These are phyloP conservation scores for Rhorus exstirpatorius DNA, from an alignment of 2,888 invertebrate genomes.

Conservation along the genomic window DNA sequence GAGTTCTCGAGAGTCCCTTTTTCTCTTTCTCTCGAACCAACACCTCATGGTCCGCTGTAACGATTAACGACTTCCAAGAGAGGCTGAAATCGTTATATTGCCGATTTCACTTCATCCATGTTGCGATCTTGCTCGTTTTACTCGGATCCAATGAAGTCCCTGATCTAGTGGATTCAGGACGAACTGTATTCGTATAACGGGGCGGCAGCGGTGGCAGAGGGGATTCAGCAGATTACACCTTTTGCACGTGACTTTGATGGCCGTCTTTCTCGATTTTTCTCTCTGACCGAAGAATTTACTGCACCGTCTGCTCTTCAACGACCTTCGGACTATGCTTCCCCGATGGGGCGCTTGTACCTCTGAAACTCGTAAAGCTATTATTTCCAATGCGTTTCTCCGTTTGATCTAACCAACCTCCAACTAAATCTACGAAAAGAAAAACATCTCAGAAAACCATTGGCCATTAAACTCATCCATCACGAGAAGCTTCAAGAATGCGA, in stretches of 20 bases:
- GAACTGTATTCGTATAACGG: conserved; percentile 67
- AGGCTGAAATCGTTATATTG: conserved; percentile 63
- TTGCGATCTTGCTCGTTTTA: conserved; percentile 23
- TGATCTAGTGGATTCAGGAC: conserved; percentile 3
- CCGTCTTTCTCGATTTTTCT: conserved; percentile 50
- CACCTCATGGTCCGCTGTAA: conserved; percentile 51
- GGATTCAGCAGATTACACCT: conserved; percentile 55
- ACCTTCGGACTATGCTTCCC: conserved; percentile 57
- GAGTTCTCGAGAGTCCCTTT: conserved; percentile 61
- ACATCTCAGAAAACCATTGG: neutral
- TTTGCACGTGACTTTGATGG: conserved; percentile 72
- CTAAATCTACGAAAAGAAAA: neutral
- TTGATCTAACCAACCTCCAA: neutral
- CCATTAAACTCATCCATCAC: no score
- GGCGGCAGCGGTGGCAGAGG: conserved; percentile 9
- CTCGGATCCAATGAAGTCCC: conserved; percentile 26
- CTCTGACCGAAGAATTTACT: conserved; percentile 36
- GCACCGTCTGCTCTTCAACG: conserved; percentile 48
- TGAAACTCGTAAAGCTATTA: conserved; percentile 54
- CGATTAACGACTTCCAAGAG: conserved; percentile 71
- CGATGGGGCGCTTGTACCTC: conserved; percentile 56
- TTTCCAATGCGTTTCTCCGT: conserved; percentile 21
- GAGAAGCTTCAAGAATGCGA: no score
- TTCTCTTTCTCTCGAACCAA: conserved; percentile 28
- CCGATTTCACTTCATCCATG: conserved; percentile 55